These are phyloP conservation scores for Parascotia fuliginaria DNA, from an alignment of 2,888 invertebrate genomes.

Conservation along the genomic window DNA sequence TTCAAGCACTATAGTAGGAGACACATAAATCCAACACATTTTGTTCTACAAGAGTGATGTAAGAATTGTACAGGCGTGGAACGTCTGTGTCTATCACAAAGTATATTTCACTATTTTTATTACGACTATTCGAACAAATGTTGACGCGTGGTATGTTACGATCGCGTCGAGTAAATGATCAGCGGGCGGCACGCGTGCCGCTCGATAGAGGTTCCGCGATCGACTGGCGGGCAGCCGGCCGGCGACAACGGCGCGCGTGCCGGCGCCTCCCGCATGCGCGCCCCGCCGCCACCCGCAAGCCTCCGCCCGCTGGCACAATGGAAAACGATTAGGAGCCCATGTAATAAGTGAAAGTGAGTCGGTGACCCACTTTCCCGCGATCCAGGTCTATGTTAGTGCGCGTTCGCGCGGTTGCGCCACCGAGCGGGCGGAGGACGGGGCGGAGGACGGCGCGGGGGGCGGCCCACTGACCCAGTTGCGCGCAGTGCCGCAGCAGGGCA, in stretches of 20 bases:
- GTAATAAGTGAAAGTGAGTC: slow-evolving; percentile 95
- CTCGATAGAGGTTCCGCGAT: slow-evolving; percentile 76
- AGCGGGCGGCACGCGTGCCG: slow-evolving; percentile 69
- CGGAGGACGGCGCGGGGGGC: slow-evolving; percentile 85
- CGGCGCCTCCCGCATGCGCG: slow-evolving; percentile 84
- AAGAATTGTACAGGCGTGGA: slow-evolving; percentile 51
- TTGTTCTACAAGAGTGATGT: slow-evolving; percentile 62
- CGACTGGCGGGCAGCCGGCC: slow-evolving; percentile 83
- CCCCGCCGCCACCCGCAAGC: slow-evolving; percentile 79
- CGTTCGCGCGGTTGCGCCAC: slow-evolving; percentile 84
- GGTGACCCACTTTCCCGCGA: slow-evolving; percentile 96
- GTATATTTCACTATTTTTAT: slow-evolving; percentile 37
- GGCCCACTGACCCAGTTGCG: slow-evolving; percentile 95
- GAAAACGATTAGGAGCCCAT: slow-evolving; percentile 91
- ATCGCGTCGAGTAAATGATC: slow-evolving; percentile 63
- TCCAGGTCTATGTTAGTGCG: slow-evolving; percentile 96
- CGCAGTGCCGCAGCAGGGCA: slow-evolving; percentile 87
- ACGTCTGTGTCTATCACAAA: slow-evolving; percentile 56
- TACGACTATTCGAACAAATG: slow-evolving; percentile 57
- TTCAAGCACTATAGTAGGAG: slow-evolving; percentile 77
- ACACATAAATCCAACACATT: slow-evolving; percentile 83
- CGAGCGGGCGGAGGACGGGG: slow-evolving; percentile 83
- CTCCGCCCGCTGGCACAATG: slow-evolving; percentile 88
- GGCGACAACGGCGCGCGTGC: slow-evolving; percentile 81
- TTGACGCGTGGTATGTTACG: slow-evolving; percentile 75